Base-by-base conservation (phyloP, 1,140 invertebrate species). In the Plodia interpunctella region DNA sequence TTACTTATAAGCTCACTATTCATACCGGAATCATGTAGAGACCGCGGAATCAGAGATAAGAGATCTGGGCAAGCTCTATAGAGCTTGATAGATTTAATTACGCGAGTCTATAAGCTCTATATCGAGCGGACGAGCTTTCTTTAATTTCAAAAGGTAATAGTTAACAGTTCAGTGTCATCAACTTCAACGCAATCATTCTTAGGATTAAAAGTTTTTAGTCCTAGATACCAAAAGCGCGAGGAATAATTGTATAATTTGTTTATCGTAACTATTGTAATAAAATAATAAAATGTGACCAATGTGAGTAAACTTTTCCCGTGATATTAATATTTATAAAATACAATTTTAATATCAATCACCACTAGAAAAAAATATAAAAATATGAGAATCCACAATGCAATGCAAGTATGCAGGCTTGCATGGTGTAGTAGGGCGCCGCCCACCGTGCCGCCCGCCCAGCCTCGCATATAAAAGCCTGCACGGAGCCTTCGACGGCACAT, bases 391-490 rank as follows among this genome's bases (percentile, higher is more conserved):
- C 51, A 53, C 11, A 53, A 13, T 53, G 19, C 21, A 53, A 20
- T 53, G 11, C 19, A 51, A 49, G 57, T 49, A 32, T 57, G 54
- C 18, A 53, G 20, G 30, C 49, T 57, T 59, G 63, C 55, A 66
- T 65, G 67, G 21, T 56, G 50, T 71, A 65, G 58, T 68, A 70
- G 66, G 68, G 38, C 57, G 60, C 70, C 60, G 56, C 70, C 63
- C 71, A 69, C 78, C 79, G 76, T 57, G 56, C 70, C 63, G 72
- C 70, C 78, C 78, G 76, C 76, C 74, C 78, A 73, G 60, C 58
- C 58, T 51, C 50, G 63, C 59, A 63, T 82, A 82, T 82, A 82
- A 72, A 80, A 80, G 75, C 69, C 18, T 25, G 64, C 50, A 50
- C 18, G 19, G 51, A 60, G 44, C 17, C 64, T 57, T 59, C 63